Evolutionary conservation across 1,140 invertebrate genomes (phyloP).

Genomic region (Carcinoscorpius rotundicauda): DNA sequence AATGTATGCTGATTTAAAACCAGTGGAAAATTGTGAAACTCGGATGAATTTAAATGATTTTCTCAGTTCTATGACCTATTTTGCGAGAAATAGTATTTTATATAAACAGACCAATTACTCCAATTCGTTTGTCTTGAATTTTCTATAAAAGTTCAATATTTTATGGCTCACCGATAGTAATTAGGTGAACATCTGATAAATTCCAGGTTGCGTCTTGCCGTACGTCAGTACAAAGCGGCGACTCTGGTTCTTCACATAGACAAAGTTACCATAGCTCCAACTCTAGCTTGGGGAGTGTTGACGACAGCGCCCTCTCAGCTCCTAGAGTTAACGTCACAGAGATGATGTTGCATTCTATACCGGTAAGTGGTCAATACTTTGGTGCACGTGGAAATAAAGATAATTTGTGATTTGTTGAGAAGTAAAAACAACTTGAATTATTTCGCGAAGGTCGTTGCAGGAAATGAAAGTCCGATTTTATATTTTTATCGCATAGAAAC

Average conservation of each 20-base stretch:
- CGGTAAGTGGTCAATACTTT: constrained; percentile 33
- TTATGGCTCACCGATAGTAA: constrained; percentile 15
- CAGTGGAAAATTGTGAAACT: too few species aligned
- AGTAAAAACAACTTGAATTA: too few species aligned
- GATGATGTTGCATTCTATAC: constrained; percentile 43
- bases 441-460: too few species aligned
- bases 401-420: constrained; percentile 9
- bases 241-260: constrained; percentile 32
- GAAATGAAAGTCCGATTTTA: too few species aligned
- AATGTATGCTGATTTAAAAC: too few species aligned
- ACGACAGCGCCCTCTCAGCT: constrained; percentile 31
- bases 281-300: constrained; percentile 42
- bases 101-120: too few species aligned
- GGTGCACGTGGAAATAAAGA: neutral
- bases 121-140: neutral
- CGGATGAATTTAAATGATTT: too few species aligned
- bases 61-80: too few species aligned
- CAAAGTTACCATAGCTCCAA: constrained; percentile 45
- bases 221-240: constrained; percentile 39
- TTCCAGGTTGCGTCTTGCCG: constrained; percentile 17
- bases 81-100: too few species aligned
- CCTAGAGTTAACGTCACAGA: constrained; percentile 41
- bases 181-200: constrained; percentile 8
- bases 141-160: neutral
- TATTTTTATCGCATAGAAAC: too few species aligned